Percentiles rank a stretch among this genome's conserved stretches.
These are phyloP conservation scores for Steinernema hermaphroditum DNA, from an alignment of 2,888 invertebrate genomes.

Conservation along the genomic window DNA sequence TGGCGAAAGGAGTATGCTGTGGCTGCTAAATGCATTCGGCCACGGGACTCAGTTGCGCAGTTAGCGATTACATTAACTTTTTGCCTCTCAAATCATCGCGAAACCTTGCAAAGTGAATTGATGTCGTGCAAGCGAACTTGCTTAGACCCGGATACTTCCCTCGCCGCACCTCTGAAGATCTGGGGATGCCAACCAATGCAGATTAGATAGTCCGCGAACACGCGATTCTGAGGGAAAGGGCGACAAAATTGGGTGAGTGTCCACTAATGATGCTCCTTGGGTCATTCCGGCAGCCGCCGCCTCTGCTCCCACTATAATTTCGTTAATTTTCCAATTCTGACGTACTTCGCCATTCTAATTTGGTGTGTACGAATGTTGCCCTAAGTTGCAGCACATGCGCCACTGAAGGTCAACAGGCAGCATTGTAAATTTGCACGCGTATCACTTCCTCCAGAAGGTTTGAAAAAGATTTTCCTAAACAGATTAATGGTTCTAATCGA, in stretches of 20 bases:
- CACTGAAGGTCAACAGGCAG: neutral
- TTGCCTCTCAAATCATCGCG: slow-evolving; percentile 5
- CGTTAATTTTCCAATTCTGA: slow-evolving; percentile 21
- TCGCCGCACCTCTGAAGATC: neutral
- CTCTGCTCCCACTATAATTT: slow-evolving; percentile 1
- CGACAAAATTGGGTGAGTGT: slow-evolving; percentile 7
- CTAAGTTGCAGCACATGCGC: neutral
- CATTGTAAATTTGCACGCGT: too few relatives aligned
- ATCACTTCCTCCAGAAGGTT: too few relatives aligned
- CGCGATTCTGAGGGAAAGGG: neutral
- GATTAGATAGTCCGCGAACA: neutral
- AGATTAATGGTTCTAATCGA: too few relatives aligned
- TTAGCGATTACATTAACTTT: slow-evolving; percentile 20
- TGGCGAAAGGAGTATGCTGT: too few relatives aligned
- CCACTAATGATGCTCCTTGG: slow-evolving; percentile 18
- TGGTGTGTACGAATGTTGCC: neutral
- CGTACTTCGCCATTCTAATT: slow-evolving; percentile 11
- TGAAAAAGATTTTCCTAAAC: too few relatives aligned
- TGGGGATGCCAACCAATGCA: neutral
- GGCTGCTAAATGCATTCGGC: too few relatives aligned
- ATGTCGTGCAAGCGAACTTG: neutral
- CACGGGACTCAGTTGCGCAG: too few relatives aligned
- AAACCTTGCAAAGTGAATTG: slow-evolving; percentile 20
- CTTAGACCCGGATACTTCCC: neutral
- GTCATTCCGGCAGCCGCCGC: slow-evolving; percentile 15